phyloP scores from a whole-genome alignment of 1,140 invertebrate species.

The Argopecten irradians region DNA sequence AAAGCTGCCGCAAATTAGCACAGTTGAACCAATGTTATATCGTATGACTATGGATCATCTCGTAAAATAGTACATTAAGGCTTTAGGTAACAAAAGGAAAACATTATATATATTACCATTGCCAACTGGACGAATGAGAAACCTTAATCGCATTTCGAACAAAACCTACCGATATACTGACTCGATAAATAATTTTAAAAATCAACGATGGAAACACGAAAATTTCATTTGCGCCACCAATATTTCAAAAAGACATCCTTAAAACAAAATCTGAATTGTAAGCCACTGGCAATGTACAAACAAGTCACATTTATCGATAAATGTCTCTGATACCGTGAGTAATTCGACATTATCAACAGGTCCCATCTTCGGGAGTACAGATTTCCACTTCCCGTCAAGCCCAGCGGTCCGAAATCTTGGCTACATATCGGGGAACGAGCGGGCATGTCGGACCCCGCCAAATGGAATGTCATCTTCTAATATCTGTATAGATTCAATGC shows the following conservation, averaged over 20 bases:
- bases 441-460: neutral
- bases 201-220: too few relatives aligned
- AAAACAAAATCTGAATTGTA: neutral
- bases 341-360: neutral
- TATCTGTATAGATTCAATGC: neutral
- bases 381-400: neutral
- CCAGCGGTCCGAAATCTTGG: neutral
- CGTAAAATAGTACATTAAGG: too few relatives aligned
- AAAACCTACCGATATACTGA: too few relatives aligned
- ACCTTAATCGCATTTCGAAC: too few relatives aligned
- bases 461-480: neutral
- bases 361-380: neutral
- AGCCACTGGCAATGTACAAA: neutral
- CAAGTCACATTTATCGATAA: neutral
- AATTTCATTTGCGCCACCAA: neutral
- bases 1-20: too few relatives aligned
- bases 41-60: too few relatives aligned
- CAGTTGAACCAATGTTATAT: too few relatives aligned
- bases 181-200: too few relatives aligned
- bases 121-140: too few relatives aligned
- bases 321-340: neutral
- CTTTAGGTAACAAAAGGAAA: too few relatives aligned
- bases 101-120: too few relatives aligned
- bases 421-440: neutral
- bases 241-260: neutral